A percentile compares a stretch with the other conserved stretches of the same genome.
Conservation (phyloP, 2,113 vertebrate species). For the Ascaphus truei region DNA sequence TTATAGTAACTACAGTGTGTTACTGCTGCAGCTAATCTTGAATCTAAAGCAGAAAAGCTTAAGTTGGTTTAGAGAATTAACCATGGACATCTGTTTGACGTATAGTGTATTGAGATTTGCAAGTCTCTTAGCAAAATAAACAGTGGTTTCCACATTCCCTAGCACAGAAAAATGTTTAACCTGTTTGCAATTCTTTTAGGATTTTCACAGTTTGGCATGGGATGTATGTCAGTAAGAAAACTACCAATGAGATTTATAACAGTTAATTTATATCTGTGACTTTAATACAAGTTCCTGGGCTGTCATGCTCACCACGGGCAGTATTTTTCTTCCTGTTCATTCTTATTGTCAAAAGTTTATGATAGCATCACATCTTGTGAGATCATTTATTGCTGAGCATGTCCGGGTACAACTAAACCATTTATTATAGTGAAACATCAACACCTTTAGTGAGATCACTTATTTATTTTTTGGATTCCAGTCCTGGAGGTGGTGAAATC, state of each 20-base stretch:
- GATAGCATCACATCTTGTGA: conserved; percentile 78
- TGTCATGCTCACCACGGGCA: conserved; percentile 56
- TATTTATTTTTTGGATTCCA: conserved; percentile 49
- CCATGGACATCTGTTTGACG: conserved; percentile 86
- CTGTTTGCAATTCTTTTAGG: conserved; percentile 49
- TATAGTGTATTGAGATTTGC: conserved; percentile 66
- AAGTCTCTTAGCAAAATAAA: conserved; percentile 82
- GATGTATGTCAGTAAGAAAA: conserved; percentile 62
- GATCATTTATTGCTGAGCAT: conserved; percentile 78
- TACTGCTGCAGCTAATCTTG: conserved; percentile 48
- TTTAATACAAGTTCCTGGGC: conserved; percentile 47
- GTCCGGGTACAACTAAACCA: conserved; percentile 63
- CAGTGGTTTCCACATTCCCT: conserved; percentile 64
- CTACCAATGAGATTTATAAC: conserved; percentile 72
- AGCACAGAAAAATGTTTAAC: conserved; percentile 63
- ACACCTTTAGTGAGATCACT: conserved; percentile 70
- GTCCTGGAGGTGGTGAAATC: conserved; percentile 74
- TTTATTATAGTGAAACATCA: conserved; percentile 79
- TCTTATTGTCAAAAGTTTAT: conserved; percentile 80
- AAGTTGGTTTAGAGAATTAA: conserved; percentile 77
- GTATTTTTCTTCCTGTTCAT: conserved; percentile 72
- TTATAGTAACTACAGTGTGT: conserved; percentile 36
- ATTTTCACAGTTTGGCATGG: conserved; percentile 59
- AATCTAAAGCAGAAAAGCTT: conserved; percentile 59
- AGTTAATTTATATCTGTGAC: conserved; percentile 68